phyloP scores from a whole-genome alignment of 2,888 invertebrate genomes.

The Lasioglossum marginatum region DNA sequence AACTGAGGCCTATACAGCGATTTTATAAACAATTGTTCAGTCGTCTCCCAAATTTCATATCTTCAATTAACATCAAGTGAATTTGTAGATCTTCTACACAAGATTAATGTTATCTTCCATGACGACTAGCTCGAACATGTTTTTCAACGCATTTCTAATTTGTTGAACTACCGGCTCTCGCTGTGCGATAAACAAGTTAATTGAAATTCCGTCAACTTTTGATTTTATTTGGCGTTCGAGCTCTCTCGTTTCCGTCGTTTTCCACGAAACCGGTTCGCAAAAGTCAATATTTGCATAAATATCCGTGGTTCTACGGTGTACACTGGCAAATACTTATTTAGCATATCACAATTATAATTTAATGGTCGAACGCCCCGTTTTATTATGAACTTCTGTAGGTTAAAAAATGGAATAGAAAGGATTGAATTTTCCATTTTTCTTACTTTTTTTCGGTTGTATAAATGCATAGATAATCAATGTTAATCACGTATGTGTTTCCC shows the following conservation, averaged over 20 bases:
- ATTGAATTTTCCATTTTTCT: neutral
- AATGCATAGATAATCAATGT: neutral
- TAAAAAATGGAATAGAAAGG: neutral
- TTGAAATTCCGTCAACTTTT: neutral
- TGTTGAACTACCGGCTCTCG: neutral
- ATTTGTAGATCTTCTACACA: too few relatives aligned
- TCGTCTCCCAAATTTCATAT: too few relatives aligned
- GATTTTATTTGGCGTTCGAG: neutral
- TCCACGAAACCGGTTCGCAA: neutral
- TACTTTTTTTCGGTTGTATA: neutral
- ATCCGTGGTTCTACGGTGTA: neutral
- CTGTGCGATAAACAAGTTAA: neutral
- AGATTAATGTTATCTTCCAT: neutral
- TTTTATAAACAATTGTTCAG: too few relatives aligned
- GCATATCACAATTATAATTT: neutral
- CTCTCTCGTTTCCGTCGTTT: neutral
- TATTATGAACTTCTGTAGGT: neutral
- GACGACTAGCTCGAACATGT: neutral
- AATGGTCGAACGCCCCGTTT: neutral
- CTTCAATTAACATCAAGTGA: too few relatives aligned
- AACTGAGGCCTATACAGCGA: too few relatives aligned
- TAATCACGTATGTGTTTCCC: neutral
- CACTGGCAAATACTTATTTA: neutral
- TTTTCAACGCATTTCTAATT: neutral
- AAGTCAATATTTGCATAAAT: constrained; percentile 6